Conservation (phyloP, 2,797 vertebrate genomes). For the Lepilemur septentrionalis region DNA sequence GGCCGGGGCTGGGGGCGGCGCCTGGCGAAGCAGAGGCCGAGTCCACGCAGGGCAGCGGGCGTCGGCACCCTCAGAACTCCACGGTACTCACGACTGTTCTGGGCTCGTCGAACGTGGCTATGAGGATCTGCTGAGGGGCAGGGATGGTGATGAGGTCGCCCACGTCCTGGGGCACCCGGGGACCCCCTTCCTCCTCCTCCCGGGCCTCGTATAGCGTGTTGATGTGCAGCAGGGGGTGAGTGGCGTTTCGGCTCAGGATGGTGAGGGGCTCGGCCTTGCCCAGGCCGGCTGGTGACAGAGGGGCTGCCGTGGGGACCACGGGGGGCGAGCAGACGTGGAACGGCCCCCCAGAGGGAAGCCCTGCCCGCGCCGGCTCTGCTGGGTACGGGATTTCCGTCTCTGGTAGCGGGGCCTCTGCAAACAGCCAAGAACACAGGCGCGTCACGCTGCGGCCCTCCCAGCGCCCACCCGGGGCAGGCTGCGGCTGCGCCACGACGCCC, state of each 20-base stretch:
- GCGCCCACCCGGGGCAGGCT: background rate
- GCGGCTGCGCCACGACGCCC: background rate
- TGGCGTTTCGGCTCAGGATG: constrained; percentile 85
- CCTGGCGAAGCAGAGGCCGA: background rate
- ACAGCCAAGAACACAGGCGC: background rate
- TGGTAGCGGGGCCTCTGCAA: constrained; percentile 81
- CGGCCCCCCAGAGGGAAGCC: constrained; percentile 80
- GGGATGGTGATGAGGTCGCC: constrained; percentile 86
- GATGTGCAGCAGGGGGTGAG: constrained; percentile 87
- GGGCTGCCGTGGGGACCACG: background rate
- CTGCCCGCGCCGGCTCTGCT: constrained; percentile 81
- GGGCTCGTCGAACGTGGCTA: constrained; percentile 86
- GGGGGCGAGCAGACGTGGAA: constrained; percentile 85
- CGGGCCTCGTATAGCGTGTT: constrained; percentile 86
- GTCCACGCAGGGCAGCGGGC: background rate
- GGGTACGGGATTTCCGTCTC: constrained; percentile 85
- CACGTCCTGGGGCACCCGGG: constrained; percentile 73
- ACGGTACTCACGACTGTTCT: constrained; percentile 85
- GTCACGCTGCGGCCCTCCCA: background rate
- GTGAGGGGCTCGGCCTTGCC: constrained; percentile 82
- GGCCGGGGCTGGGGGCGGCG: background rate
- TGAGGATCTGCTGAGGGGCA: constrained; percentile 85
- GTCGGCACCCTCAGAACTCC: constrained; percentile 82
- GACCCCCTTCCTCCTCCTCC: constrained; percentile 81
- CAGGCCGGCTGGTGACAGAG: constrained; percentile 73